Percentiles rank a stretch among this genome's conserved stretches.
phyloP scores from a whole-genome alignment of 2,797 vertebrate species.

The Silurus aristotelis region DNA sequence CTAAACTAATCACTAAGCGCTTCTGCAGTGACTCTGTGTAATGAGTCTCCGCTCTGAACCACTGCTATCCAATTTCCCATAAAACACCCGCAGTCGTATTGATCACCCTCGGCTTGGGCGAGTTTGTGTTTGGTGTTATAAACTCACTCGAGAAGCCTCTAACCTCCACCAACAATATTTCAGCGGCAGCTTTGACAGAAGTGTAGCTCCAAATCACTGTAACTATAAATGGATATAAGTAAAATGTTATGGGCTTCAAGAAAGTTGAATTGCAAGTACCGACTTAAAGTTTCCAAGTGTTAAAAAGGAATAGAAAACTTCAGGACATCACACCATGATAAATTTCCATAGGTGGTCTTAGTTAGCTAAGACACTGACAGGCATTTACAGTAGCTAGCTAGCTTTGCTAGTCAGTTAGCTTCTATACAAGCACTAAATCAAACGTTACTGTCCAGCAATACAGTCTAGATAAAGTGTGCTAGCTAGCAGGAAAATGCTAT shows the following conservation, averaged over 20 bases:
- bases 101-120: constrained; percentile 26
- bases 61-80: constrained; percentile 29
- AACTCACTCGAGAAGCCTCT: not conserved
- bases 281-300: not conserved
- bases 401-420: not conserved
- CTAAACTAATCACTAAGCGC: constrained; percentile 37
- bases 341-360: not conserved
- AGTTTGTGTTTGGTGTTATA: not conserved
- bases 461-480: not conserved
- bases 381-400: not conserved
- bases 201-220: not conserved
- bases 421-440: not conserved
- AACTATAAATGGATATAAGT: not conserved
- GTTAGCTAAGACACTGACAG: not conserved
- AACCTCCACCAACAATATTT: not conserved
- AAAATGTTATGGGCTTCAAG: not conserved
- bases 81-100: constrained; percentile 27
- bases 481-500: not conserved
- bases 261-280: not conserved
- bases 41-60: constrained; percentile 23
- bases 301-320: not conserved
- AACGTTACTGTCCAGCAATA: not conserved
- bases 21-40: constrained; percentile 4
- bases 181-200: not conserved
- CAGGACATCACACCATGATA: not conserved